A percentile compares a stretch with the other conserved stretches of the same genome.
Evolutionary conservation across 2,888 invertebrate genomes (phyloP).

Genomic region (Lepidocyrtoides sp.): DNA sequence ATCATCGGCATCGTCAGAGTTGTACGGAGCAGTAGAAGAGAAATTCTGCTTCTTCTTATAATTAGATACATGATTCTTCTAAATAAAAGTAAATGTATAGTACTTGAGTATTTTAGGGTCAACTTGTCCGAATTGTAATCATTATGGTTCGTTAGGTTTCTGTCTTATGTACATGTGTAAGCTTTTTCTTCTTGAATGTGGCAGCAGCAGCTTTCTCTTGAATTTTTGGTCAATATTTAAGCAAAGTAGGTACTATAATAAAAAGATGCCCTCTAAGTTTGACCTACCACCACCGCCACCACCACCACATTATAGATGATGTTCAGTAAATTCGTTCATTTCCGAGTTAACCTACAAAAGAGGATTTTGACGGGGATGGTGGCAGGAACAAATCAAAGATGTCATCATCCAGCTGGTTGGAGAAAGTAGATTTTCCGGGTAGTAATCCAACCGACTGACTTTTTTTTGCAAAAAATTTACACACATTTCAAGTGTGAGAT

Average conservation of each 20-base stretch:
- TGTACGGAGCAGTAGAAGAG: neutral
- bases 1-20: neutral
- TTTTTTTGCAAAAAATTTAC: neutral
- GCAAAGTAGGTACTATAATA: neutral
- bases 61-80: neutral
- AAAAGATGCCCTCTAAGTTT: neutral
- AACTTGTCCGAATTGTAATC: constrained; percentile 23
- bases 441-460: no score
- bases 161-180: neutral
- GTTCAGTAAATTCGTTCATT: neutral
- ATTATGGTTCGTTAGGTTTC: constrained; percentile 52
- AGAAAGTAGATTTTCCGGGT: neutral
- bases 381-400: neutral
- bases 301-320: no score
- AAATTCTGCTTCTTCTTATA: neutral
- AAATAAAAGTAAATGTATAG: neutral
- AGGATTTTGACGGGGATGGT: neutral
- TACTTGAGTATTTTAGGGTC: neutral
- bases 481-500: neutral
- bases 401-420: neutral
- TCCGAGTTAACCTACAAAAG: neutral
- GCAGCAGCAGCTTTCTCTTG: neutral
- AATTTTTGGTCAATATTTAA: neutral
- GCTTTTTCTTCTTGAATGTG: constrained; percentile 45
- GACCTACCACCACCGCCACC: neutral